Evolutionary conservation across 2,888 invertebrate species (phyloP).

Genomic region (Cataglyphis altisquamis): DNA sequence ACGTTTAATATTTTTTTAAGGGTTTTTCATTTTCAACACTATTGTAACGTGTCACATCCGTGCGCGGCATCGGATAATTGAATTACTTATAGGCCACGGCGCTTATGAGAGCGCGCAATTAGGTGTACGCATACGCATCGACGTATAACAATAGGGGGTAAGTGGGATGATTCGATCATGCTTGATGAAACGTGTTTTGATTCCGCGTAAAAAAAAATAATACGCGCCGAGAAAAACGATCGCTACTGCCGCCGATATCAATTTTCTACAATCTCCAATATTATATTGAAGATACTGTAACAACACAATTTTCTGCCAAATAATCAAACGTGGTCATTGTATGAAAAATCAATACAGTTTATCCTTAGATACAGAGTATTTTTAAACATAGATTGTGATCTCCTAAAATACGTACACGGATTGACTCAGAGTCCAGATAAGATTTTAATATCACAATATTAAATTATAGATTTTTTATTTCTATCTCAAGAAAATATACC

Average conservation of each 20-base stretch:
- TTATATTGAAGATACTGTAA: slow-evolving; percentile 8
- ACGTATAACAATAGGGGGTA: slow-evolving; percentile 20
- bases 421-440: background rate
- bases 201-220: slow-evolving; percentile 27
- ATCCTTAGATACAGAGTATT: background rate
- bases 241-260: background rate
- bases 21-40: slow-evolving; percentile 34
- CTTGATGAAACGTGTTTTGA: slow-evolving; percentile 29
- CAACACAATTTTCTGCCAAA: background rate
- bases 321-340: slow-evolving; percentile 1
- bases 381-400: background rate
- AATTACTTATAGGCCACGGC: slow-evolving; percentile 45
- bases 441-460: background rate
- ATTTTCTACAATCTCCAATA: slow-evolving; percentile 5
- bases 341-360: slow-evolving; percentile 24
- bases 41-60: slow-evolving; percentile 22
- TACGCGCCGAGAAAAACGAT: background rate
- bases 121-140: slow-evolving; percentile 22
- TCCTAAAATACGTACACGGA: background rate
- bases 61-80: slow-evolving; percentile 34
- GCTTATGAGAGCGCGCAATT: slow-evolving; percentile 37
- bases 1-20: slow-evolving; percentile 37
- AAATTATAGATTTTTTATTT: background rate
- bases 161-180: slow-evolving; percentile 28
- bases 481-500: background rate